These are phyloP conservation scores for Thymelicus acteon DNA, from an alignment of 2,888 invertebrate genomes.

Conservation along the genomic window DNA sequence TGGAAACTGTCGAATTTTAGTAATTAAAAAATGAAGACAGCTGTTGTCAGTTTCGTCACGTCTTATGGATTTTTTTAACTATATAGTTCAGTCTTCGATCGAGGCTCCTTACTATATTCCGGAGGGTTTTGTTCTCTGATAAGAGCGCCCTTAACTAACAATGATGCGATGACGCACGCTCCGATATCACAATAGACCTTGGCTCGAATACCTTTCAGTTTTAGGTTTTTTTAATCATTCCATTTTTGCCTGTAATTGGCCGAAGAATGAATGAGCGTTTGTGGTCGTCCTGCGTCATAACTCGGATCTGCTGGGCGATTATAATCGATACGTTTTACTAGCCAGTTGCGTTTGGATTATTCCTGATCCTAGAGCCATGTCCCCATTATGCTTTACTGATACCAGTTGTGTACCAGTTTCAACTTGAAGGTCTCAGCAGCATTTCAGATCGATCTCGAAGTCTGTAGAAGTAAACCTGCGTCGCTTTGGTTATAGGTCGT, in stretches of 20 bases:
- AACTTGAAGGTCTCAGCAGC: neutral
- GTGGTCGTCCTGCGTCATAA: neutral
- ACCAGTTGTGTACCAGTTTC: neutral
- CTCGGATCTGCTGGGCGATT: slow-evolving; percentile 2
- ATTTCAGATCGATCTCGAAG: neutral
- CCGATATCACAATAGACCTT: slow-evolving; percentile 29
- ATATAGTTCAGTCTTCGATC: neutral
- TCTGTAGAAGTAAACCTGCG: neutral
- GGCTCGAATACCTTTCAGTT: slow-evolving; percentile 20
- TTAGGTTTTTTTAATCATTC: slow-evolving; percentile 15
- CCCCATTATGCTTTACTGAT: neutral
- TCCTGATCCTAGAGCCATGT: neutral
- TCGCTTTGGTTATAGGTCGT: neutral
- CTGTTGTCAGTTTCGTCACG: neutral
- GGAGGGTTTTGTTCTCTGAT: slow-evolving; percentile 28
- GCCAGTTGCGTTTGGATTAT: neutral
- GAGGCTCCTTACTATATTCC: slow-evolving; percentile 5
- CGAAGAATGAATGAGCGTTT: neutral
- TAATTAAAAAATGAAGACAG: neutral
- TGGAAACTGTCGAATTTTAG: no score
- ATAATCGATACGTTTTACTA: neutral
- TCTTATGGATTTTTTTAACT: neutral
- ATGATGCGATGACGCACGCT: slow-evolving; percentile 32
- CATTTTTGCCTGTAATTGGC: slow-evolving; percentile 5
- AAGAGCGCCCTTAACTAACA: slow-evolving; percentile 34